Conservation (phyloP, 2,888 invertebrate species). For the Caenorhabditis uteleia region DNA sequence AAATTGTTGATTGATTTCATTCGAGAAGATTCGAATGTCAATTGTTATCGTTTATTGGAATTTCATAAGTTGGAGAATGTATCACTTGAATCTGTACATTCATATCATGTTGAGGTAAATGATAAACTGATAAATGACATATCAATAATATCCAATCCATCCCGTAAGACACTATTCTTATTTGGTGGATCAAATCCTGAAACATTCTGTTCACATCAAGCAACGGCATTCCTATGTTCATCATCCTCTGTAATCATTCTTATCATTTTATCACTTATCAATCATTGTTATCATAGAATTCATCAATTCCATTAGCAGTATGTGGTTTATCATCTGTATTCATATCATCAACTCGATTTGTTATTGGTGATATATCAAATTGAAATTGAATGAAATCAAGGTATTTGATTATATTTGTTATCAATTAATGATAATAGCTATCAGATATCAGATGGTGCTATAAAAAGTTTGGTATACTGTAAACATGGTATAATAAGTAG, state of each 20-base stretch:
- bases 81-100: constrained; percentile 24
- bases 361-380: constrained; percentile 25
- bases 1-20: constrained; percentile 16
- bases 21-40: constrained; percentile 23
- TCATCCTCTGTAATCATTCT: constrained; percentile 22
- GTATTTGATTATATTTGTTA: no score
- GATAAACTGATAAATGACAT: constrained; percentile 7
- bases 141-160: constrained; percentile 17
- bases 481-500: constrained; percentile 23
- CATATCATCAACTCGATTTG: constrained; percentile 17
- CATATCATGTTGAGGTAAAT: constrained; percentile 31
- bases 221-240: constrained; percentile 26
- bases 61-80: constrained; percentile 34
- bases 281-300: constrained; percentile 4
- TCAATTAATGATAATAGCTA: no score
- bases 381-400: no score
- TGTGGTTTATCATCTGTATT: constrained; percentile 24
- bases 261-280: no score
- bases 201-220: constrained; percentile 34
- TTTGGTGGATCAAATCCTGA: constrained; percentile 30
- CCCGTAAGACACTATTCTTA: constrained; percentile 26
- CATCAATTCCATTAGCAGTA: constrained; percentile 22
- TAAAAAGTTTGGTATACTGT: constrained; percentile 18
- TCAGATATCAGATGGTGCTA: constrained; percentile 19
- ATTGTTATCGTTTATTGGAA: constrained; percentile 31